These are phyloP conservation scores for Tokudaia muenninki DNA, from an alignment of 2,797 vertebrate genomes.

Conservation along the genomic window DNA sequence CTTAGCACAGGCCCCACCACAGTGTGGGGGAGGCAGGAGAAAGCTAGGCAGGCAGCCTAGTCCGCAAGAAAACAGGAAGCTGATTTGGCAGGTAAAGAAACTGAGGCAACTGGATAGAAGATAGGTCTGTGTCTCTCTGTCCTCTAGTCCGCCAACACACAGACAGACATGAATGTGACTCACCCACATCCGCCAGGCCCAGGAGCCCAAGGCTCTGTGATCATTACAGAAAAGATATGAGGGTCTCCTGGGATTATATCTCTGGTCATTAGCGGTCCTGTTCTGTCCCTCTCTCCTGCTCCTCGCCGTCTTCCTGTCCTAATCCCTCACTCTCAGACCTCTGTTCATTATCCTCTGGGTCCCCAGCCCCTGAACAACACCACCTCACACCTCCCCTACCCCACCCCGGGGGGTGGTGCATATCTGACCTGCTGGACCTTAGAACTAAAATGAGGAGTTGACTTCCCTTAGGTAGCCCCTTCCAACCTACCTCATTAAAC, in stretches of 20 bases:
- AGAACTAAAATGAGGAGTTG: not conserved
- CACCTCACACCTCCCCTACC: not conserved
- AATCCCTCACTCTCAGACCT: not conserved
- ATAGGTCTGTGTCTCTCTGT: not conserved
- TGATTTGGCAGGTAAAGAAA: not conserved
- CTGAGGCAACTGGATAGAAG: not conserved
- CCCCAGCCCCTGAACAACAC: not conserved
- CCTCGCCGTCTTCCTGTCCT: not conserved
- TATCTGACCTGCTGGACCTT: not conserved
- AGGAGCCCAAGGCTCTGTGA: not conserved
- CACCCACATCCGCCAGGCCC: not conserved
- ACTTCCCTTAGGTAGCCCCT: not conserved
- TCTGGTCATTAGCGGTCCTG: not conserved
- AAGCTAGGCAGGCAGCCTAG: not conserved
- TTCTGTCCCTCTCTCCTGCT: no score
- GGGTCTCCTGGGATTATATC: not conserved
- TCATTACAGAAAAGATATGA: not conserved
- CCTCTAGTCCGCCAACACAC: not conserved
- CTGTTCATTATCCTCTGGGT: not conserved
- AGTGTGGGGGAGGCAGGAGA: not conserved
- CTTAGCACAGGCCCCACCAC: not conserved
- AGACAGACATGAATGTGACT: not conserved
- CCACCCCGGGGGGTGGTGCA: accelerated
- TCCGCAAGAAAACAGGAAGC: not conserved
- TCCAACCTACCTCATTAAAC: conserved; percentile 35